Conservation (phyloP, 2,113 vertebrate genomes). For the Passer domesticus region DNA sequence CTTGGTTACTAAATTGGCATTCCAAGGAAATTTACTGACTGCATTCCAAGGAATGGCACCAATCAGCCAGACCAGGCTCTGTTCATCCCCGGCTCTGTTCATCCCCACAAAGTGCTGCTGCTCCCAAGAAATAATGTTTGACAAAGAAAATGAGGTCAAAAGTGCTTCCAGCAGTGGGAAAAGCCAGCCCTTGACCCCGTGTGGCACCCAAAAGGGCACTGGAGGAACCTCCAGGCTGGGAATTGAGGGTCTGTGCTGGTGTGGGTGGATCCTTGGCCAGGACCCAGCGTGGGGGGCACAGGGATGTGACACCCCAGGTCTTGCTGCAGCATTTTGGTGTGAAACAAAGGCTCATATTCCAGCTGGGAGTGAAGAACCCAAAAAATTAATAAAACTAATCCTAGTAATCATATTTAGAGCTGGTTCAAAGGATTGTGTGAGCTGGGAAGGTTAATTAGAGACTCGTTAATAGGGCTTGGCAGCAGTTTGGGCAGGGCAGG, state of each 20-base stretch:
- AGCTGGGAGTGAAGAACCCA: neutral
- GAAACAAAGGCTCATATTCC: neutral
- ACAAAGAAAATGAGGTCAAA: neutral
- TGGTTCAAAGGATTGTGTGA: neutral
- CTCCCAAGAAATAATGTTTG: neutral
- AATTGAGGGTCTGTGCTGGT: neutral
- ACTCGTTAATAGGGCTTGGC: neutral
- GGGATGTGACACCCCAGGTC: neutral
- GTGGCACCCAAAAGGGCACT: neutral
- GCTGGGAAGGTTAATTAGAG: neutral
- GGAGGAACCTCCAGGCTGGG: neutral
- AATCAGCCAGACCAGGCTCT: accelerated
- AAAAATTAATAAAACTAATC: neutral
- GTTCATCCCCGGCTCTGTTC: no score
- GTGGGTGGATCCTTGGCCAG: neutral
- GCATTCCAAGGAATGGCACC: neutral
- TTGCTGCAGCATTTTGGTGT: neutral
- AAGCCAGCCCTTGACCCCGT: neutral
- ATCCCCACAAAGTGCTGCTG: neutral
- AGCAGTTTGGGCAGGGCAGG: neutral
- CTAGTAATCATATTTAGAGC: neutral
- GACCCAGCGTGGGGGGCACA: accelerated
- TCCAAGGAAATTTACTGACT: neutral
- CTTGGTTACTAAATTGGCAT: neutral
- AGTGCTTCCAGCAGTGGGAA: neutral